Evolutionary conservation across 1,140 invertebrate genomes (phyloP).

Genomic region (Drosophila biarmipes): DNA sequence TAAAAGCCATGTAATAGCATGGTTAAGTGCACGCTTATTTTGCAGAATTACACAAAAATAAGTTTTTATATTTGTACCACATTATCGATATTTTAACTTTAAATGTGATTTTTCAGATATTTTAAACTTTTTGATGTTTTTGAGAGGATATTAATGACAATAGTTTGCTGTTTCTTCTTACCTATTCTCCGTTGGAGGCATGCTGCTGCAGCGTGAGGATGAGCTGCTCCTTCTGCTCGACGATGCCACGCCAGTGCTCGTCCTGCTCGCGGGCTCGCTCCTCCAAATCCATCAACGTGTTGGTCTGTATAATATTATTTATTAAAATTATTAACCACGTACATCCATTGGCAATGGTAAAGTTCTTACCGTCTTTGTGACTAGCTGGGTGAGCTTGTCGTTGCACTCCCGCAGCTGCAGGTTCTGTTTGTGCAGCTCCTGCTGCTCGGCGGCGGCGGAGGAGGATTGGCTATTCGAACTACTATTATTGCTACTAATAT

Average conservation of each 20-base stretch:
- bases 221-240: slow-evolving; percentile 77
- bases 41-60: no score
- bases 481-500: slow-evolving; percentile 83
- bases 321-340: no score
- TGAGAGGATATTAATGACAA: no score
- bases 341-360: not conserved
- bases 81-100: no score
- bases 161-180: slow-evolving; percentile 6
- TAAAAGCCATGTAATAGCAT: no score
- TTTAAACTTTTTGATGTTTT: not conserved
- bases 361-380: slow-evolving; percentile 89
- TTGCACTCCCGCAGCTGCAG: slow-evolving; percentile 88
- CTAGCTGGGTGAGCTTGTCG: slow-evolving; percentile 90
- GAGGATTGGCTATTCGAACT: slow-evolving; percentile 74
- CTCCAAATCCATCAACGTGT: slow-evolving; percentile 78
- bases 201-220: slow-evolving; percentile 77
- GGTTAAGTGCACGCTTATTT: no score
- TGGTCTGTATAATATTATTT: slow-evolving; percentile 55
- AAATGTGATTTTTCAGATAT: not conserved
- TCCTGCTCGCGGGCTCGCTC: slow-evolving; percentile 76
- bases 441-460: slow-evolving; percentile 63
- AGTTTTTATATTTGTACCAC: no score
- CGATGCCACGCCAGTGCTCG: slow-evolving; percentile 80
- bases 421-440: slow-evolving; percentile 85
- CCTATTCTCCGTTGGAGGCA: slow-evolving; percentile 78